Percentiles rank a stretch among this genome's conserved stretches.
These are phyloP conservation scores for Scaptomyza caliginosa DNA, from an alignment of 2,888 invertebrate species.

Conservation along the genomic window DNA sequence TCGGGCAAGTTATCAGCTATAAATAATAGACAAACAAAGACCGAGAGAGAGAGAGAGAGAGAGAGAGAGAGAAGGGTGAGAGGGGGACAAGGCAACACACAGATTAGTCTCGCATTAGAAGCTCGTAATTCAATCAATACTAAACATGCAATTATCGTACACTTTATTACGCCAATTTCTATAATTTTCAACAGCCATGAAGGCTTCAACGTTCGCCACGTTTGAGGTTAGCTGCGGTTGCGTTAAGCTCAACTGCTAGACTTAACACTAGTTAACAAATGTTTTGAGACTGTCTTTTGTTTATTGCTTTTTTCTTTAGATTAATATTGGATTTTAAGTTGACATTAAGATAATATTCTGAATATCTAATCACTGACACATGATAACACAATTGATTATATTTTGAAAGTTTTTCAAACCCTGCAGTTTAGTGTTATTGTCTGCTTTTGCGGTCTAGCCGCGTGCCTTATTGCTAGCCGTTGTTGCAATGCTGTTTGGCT, in stretches of 20 bases:
- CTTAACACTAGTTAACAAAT: conserved; percentile 34
- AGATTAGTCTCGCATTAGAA: conserved; percentile 71
- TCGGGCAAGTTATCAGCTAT: conserved; percentile 29
- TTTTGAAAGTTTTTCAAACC: no score
- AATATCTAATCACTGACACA: no score
- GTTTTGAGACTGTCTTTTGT: no score
- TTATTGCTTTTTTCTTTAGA: neutral
- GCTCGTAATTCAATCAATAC: conserved; percentile 81
- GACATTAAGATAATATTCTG: no score
- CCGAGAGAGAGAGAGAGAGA: neutral
- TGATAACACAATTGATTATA: no score
- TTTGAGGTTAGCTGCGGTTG: conserved; percentile 58
- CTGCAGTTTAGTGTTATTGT: conserved; percentile 32
- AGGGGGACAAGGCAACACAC: conserved; percentile 4
- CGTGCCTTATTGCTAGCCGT: conserved; percentile 56
- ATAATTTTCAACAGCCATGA: conserved; percentile 75
- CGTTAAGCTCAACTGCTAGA: conserved; percentile 1
- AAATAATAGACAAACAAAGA: neutral
- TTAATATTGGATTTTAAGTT: neutral
- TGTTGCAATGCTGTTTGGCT: conserved; percentile 20
- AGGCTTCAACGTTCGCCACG: conserved; percentile 30
- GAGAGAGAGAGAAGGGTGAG: no score
- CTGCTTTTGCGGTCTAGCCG: conserved; percentile 57
- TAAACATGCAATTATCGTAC: conserved; percentile 81
- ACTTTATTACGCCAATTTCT: conserved; percentile 80